These are phyloP conservation scores for Drosophila yooni DNA, from an alignment of 2,888 invertebrate species.

Conservation along the genomic window DNA sequence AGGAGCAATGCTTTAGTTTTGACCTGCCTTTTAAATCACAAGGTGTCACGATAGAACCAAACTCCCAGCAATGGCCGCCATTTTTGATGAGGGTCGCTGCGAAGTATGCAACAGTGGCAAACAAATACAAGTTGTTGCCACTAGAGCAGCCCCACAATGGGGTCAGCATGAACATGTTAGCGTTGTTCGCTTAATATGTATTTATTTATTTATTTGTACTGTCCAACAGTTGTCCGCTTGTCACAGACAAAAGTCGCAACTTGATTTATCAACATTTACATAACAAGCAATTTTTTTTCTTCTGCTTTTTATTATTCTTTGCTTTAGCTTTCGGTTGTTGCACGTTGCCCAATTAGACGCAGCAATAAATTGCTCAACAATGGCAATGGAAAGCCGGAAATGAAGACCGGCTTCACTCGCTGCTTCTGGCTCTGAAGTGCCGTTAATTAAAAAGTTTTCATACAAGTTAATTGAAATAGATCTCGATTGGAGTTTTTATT, in stretches of 20 bases:
- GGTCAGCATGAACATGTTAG: constrained; percentile 65
- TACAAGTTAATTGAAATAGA: constrained; percentile 80
- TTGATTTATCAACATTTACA: constrained; percentile 78
- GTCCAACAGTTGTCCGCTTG: constrained; percentile 72
- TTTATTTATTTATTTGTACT: constrained; percentile 76
- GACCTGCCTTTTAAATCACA: constrained; percentile 77
- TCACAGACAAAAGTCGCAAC: constrained; percentile 65
- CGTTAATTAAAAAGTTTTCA: constrained; percentile 79
- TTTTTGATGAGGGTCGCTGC: constrained; percentile 67
- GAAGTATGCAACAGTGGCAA: constrained; percentile 50
- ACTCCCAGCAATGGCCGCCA: constrained; percentile 13
- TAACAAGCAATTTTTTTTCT: constrained; percentile 43
- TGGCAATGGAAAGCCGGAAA: constrained; percentile 43
- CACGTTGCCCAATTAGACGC: constrained; percentile 72
- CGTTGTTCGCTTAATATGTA: constrained; percentile 53
- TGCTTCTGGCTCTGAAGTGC: constrained; percentile 60
- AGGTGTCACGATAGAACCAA: constrained; percentile 63
- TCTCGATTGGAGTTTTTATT: constrained; percentile 80
- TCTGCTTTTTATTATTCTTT: constrained; percentile 1
- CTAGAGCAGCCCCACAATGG: constrained; percentile 43
- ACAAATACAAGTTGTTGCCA: constrained; percentile 34
- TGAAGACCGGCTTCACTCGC: constrained; percentile 37
- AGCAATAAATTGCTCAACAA: constrained; percentile 68
- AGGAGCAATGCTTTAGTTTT: constrained; percentile 55
- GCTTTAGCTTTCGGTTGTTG: constrained; percentile 26